These are phyloP conservation scores for Lasioglossum morio DNA, from an alignment of 2,888 invertebrate genomes.

Conservation along the genomic window DNA sequence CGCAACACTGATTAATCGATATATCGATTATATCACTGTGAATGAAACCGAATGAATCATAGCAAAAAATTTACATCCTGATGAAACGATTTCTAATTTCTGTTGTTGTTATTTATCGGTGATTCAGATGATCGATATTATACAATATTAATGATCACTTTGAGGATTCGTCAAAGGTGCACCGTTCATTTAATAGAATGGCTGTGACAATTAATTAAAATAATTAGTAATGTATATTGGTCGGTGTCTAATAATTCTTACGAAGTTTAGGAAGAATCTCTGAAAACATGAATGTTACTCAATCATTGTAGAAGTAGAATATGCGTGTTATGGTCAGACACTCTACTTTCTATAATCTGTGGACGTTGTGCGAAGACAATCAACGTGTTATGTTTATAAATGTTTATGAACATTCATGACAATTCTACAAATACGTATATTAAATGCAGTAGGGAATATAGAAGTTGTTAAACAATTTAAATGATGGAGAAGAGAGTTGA, in stretches of 20 bases:
- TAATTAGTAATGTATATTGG: not conserved
- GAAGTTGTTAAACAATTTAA: not conserved
- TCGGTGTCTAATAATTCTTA: not conserved
- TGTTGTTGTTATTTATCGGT: not conserved
- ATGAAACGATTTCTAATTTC: not conserved
- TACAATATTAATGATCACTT: not conserved
- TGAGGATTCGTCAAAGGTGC: not conserved
- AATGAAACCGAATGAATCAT: slow-evolving; percentile 12
- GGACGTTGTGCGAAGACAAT: not conserved
- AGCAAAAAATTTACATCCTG: not conserved
- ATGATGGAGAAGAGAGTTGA: not conserved
- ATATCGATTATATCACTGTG: slow-evolving; percentile 26
- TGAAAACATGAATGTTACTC: not conserved
- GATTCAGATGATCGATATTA: slow-evolving; percentile 1
- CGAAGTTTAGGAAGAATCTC: not conserved
- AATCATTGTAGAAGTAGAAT: not conserved
- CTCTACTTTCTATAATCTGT: not conserved
- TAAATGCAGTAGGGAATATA: not conserved
- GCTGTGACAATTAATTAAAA: not conserved
- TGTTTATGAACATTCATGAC: not conserved
- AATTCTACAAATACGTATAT: not conserved
- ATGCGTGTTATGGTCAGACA: not conserved
- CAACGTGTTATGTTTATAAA: not conserved
- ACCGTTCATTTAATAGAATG: not conserved
- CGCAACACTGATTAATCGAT: slow-evolving; percentile 25